Percentiles rank a stretch among this genome's conserved stretches.
These are phyloP conservation scores for Rhagium mordax DNA, from an alignment of 2,888 invertebrate genomes.

Conservation along the genomic window DNA sequence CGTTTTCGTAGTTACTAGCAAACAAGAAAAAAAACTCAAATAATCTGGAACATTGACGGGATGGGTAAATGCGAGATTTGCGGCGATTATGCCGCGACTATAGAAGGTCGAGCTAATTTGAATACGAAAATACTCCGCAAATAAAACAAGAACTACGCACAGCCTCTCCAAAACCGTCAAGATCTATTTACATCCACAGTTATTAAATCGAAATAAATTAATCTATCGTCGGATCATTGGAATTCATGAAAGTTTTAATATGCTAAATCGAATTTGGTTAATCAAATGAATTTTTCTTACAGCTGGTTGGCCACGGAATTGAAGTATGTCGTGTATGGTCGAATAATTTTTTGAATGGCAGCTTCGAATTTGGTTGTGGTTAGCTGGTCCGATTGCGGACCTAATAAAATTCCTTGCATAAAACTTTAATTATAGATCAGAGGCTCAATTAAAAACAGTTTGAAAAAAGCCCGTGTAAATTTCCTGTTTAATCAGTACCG, in stretches of 20 bases:
- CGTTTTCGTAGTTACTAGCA: too few relatives aligned
- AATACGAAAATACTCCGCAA: neutral
- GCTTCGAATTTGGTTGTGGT: constrained; percentile 48
- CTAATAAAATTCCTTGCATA: constrained; percentile 45
- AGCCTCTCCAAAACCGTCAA: neutral
- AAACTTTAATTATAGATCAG: constrained; percentile 45
- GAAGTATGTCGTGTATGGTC: constrained; percentile 38
- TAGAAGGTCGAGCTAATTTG: neutral
- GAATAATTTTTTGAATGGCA: constrained; percentile 49
- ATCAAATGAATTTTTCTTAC: constrained; percentile 33
- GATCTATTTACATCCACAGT: constrained; percentile 4
- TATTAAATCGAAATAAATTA: constrained; percentile 18
- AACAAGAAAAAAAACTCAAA: too few relatives aligned
- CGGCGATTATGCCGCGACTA: neutral
- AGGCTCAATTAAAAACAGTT: constrained; percentile 27
- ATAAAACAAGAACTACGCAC: neutral
- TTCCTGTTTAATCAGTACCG: constrained; percentile 9
- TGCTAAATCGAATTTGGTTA: constrained; percentile 39
- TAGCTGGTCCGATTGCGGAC: constrained; percentile 31
- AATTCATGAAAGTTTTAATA: constrained; percentile 17
- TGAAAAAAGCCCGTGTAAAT: constrained; percentile 5
- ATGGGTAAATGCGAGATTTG: too few relatives aligned
- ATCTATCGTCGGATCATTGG: constrained; percentile 10
- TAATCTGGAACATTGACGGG: too few relatives aligned
- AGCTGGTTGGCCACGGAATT: constrained; percentile 32